These are phyloP conservation scores for Lophius americanus DNA, from an alignment of 2,797 vertebrate genomes.

Conservation along the genomic window DNA sequence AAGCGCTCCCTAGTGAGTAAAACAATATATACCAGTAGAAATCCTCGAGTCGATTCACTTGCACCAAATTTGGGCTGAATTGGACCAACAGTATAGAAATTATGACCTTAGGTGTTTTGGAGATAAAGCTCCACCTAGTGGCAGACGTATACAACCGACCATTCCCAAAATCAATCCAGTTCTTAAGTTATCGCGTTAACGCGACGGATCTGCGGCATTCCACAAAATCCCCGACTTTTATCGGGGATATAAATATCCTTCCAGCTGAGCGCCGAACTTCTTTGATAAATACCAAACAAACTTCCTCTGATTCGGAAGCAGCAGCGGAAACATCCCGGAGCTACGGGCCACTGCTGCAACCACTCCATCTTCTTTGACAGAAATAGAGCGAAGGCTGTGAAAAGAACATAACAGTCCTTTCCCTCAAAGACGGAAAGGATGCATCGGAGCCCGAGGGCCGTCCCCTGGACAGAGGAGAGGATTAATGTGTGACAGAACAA, in stretches of 20 bases:
- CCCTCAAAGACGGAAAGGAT: slow-evolving; percentile 29
- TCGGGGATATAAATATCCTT: slow-evolving; percentile 5
- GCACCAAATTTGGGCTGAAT: too few relatives aligned
- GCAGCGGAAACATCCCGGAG: slow-evolving; percentile 57
- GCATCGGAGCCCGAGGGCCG: slow-evolving; percentile 60
- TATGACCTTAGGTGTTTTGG: too few relatives aligned
- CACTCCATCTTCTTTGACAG: slow-evolving; percentile 71
- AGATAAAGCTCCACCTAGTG: too few relatives aligned
- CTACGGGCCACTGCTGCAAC: slow-evolving; percentile 60
- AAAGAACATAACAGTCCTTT: slow-evolving; percentile 65
- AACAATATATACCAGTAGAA: too few relatives aligned
- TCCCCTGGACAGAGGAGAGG: slow-evolving; percentile 44
- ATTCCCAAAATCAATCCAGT: too few relatives aligned
- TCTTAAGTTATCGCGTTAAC: too few relatives aligned
- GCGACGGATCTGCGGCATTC: too few relatives aligned
- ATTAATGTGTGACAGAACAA: slow-evolving; percentile 55
- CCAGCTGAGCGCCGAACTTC: slow-evolving; percentile 12
- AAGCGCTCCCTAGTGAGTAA: too few relatives aligned
- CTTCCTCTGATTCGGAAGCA: slow-evolving; percentile 42
- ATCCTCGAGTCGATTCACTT: too few relatives aligned
- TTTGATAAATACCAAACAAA: slow-evolving; percentile 33
- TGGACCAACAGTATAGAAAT: too few relatives aligned
- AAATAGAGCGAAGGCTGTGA: slow-evolving; percentile 71
- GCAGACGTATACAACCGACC: too few relatives aligned
- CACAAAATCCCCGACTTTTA: too few relatives aligned